Conservation (phyloP, 1,140 invertebrate genomes). For the Apolygus lucorum region DNA sequence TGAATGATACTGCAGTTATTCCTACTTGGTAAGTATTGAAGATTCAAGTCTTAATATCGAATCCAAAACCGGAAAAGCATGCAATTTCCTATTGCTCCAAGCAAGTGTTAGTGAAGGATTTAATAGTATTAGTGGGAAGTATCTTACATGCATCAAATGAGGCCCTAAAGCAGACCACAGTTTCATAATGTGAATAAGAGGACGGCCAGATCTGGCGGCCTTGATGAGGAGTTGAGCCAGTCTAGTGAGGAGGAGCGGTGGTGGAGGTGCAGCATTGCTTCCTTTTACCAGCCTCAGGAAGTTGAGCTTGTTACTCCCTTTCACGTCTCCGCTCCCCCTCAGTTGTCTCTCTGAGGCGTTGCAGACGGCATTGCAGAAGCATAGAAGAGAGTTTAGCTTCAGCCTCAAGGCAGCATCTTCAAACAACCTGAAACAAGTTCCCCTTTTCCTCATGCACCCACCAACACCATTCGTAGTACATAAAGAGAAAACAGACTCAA, state of each 20-base stretch:
- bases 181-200: constrained; percentile 80
- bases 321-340: not conserved
- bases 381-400: constrained; percentile 72
- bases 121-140: too few relatives aligned
- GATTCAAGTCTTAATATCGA: too few relatives aligned
- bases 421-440: constrained; percentile 47
- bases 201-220: constrained; percentile 74
- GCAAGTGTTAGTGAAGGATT: too few relatives aligned
- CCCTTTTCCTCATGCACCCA: not conserved
- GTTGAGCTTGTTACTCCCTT: constrained; percentile 22
- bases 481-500: too few relatives aligned
- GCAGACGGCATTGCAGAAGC: constrained; percentile 71
- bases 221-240: constrained; percentile 80
- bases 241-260: constrained; percentile 53
- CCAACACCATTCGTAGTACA: too few relatives aligned
- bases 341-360: constrained; percentile 70
- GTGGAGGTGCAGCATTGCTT: constrained; percentile 12
- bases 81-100: too few relatives aligned
- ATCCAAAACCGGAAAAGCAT: too few relatives aligned
- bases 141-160: constrained; percentile 76
- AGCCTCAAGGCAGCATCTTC: constrained; percentile 77
- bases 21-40: too few relatives aligned
- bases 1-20: too few relatives aligned
- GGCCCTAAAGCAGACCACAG: constrained; percentile 80
- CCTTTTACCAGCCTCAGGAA: constrained; percentile 26